phyloP scores from a whole-genome alignment of 2,888 invertebrate species.

The Drosophila aldrichi region DNA sequence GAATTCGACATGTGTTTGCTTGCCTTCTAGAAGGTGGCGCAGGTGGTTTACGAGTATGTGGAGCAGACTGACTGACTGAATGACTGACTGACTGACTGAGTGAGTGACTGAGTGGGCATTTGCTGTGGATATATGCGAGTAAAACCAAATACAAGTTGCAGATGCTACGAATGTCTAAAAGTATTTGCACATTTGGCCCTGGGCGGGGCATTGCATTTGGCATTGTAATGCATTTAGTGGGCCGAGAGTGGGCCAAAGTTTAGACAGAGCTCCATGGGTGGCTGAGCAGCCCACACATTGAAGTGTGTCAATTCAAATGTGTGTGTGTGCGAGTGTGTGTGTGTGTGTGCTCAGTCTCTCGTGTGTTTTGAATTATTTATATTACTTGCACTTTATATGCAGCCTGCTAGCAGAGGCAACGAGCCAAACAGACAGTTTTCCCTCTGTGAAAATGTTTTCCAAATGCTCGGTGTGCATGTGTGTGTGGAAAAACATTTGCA shows the following conservation, averaged over 20 bases:
- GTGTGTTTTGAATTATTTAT: conserved; percentile 77
- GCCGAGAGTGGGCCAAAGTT: conserved; percentile 21
- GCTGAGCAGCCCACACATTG: conserved; percentile 40
- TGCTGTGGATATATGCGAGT: conserved; percentile 28
- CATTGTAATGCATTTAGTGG: conserved; percentile 78
- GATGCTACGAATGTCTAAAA: conserved; percentile 51
- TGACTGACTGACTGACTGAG: conserved; percentile 19
- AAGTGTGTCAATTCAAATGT: conserved; percentile 78
- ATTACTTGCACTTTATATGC: conserved; percentile 78
- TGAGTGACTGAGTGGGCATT: conserved; percentile 38
- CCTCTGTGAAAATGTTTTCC: conserved; percentile 34
- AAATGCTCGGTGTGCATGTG: conserved; percentile 7
- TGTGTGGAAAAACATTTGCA: conserved; percentile 50
- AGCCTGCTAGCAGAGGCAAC: conserved; percentile 22
- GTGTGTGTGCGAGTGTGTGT: too few species aligned
- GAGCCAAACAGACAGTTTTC: conserved; percentile 40
- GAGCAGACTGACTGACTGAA: conserved; percentile 52
- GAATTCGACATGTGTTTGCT: conserved; percentile 67
- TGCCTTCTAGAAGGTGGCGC: not conserved
- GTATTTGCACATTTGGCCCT: conserved; percentile 62
- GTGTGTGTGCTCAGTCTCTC: conserved; percentile 44
- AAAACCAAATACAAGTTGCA: conserved; percentile 6
- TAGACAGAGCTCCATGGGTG: conserved; percentile 1
- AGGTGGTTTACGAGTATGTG: conserved; percentile 49
- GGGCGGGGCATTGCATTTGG: conserved; percentile 32